Evolutionary conservation across 1,140 invertebrate species (phyloP), one percentile per base, ranked within the genome.

Genomic region (Tachypleus tridentatus): DNA sequence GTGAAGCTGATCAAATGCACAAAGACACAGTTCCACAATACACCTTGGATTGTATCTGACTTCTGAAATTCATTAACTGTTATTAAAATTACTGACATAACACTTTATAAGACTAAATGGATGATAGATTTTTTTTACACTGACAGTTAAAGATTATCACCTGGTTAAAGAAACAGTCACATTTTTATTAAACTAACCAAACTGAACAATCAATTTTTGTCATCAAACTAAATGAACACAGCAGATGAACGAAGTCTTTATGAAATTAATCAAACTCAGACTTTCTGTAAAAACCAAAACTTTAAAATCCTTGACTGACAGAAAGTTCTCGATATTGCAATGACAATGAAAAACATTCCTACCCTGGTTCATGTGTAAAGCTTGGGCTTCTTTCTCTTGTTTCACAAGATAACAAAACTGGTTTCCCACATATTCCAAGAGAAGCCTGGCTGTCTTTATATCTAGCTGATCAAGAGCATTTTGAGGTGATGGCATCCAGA

Each of bases 351-450:
- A 10, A 11, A 10, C 10, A 57, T 10, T 57, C 10, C 54, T 57
- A 10, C 10, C 54, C 77, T 87, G 84, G 66, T 85, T 84, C 75
- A 88, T 81, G 72, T 90, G 87, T 73, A 91, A 74, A 49, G 74
- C 70, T 49, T 87, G 81, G 0, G 92, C 91, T 70, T 94, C 88
- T 70, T 87, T 87, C 75, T 97, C 94, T 77, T 96, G 91, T 72
- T 89, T 84, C 66, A 96, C 83, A 70, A 98, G 78, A 80, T 94
- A 88, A 81, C 94, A 98, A 78, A 98, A 97, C 76, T 97, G 92
- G 80, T 97, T 92, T 51, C 93, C 94, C 51, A 96, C 89, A 79
- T 95, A 89, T 61, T 85, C 80, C 67, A 97, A 78, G 9, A 97
- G 82, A 76, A 92, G 92, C 74, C 87, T 87, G 64, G 91, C 88